phyloP scores from a whole-genome alignment of 2,113 vertebrate genomes.

The Saguinus imperator region DNA sequence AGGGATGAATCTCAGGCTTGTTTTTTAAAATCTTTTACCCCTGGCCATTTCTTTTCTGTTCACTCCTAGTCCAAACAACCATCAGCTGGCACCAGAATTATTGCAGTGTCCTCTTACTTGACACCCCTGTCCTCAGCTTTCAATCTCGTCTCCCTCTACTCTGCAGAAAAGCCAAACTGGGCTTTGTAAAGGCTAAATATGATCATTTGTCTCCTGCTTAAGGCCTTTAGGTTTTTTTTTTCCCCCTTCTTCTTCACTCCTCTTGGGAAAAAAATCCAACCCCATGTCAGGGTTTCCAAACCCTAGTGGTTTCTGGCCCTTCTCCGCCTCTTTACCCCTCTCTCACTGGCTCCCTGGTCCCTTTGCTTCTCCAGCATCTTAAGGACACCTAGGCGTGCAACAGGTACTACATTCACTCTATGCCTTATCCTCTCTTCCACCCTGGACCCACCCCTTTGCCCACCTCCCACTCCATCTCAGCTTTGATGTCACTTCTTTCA shows the following conservation, averaged over 20 bases:
- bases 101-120: too few relatives aligned
- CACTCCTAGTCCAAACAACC: fast-evolving
- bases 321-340: neutral
- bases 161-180: neutral
- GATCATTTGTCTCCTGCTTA: neutral
- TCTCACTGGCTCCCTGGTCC: neutral
- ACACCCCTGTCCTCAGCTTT: neutral
- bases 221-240: neutral
- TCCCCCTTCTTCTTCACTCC: neutral
- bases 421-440: neutral
- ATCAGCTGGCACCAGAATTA: fast-evolving
- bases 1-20: neutral
- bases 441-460: neutral
- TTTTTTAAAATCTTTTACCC: neutral
- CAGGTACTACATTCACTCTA: fast-evolving
- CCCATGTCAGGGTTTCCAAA: neutral
- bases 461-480: neutral
- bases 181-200: neutral
- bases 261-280: neutral
- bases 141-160: neutral
- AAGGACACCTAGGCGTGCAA: fast-evolving
- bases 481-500: neutral
- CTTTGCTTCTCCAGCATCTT: neutral
- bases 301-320: neutral
- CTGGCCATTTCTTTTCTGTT: neutral